Base-by-base conservation (phyloP, 2,797 vertebrate genomes). In the Passerculus sandwichensis region DNA sequence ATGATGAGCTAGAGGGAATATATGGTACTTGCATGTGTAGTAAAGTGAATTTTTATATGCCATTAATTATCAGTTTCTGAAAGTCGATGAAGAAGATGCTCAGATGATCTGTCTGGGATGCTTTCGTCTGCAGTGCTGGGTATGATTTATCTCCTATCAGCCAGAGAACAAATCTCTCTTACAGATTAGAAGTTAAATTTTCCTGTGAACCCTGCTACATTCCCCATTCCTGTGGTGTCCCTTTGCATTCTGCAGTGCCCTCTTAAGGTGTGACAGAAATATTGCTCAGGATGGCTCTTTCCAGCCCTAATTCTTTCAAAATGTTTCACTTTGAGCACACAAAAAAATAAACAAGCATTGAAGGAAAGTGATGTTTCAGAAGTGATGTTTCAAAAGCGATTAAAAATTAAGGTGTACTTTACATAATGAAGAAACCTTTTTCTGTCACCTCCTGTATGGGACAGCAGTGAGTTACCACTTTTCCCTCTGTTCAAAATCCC, bases 401-500 rank as follows among this genome's bases (percentile, higher is more conserved):
- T 74, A 56, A 40, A 51, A 54, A 73, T 84, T 76, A 80, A 32
- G 16, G 25, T 56, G 27, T 56, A 16, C 61, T 67, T 82, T 26
- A 61, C 23, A 32, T 5, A 76, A 53, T 10, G 20, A 85, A 42
- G 74, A 91, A 64, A 40, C 27, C 38, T 82, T 44, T 18, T 88
- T 32, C 11, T 76, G n/a, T 69, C 57, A 47, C 36, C 82, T 56
- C 12, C 1, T 1, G 4, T 15, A 32, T 50, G 72, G 44, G 75
- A 48, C 57, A n/a, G 47, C 17, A 62, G 16, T 3, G 47, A 96
- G 36, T 10, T 30, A 6, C 44, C 61, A 16, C 30, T 18, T 70
- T 73, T 32, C 64, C 75, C 76, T 91, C 83, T n/a, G 32, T 51
- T 94, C 57, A n/a, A 85, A 96, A 95, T 75, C 83, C 69, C 75